Evolutionary conservation across 1,140 invertebrate species (phyloP), one percentile per base, ranked within the genome.

Genomic region (Temnothorax nylanderi): DNA sequence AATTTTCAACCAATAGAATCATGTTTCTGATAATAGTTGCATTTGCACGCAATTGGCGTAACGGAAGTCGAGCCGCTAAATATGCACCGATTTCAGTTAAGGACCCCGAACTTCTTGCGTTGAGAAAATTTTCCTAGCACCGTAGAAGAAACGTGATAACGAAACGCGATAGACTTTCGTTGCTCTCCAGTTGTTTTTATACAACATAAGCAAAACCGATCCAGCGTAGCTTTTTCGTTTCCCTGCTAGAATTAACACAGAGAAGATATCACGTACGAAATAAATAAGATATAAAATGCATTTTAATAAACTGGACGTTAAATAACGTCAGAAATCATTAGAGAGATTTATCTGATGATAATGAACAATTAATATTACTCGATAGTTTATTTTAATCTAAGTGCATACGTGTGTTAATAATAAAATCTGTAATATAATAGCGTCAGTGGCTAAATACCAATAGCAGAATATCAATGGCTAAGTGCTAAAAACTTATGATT

Each of bases 111-210:
- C 32, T 26, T 75, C n/a, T 60, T 32, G 8, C 26, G 18, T 47
- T 11, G 18, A 56, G 54, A 54, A 84, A 47, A 84, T 84, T 0
- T 84, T 72, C 2, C 2, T 6, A 58, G 37, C 21, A n/a, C 32
- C 21, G 2, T 41, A 13, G 1, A 26, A 60, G 37, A 54, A 74
- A 76, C n/a, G 44, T n/a, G 62, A 65, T 37, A 37, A 34, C 18
- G 18, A 74, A 60, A 60, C 41, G 4, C 16, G 18, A 62, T 82
- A 74, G 56, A 44, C 58, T 49, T 74, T 60, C 4, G 3, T 65
- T 54, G n/a, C 56, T 72, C 87, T 81, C 41, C 72, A 62, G 58
- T 90, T 92, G 88, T 92, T 89, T 92, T 91, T 90, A 87, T 88
- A 67, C 56, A 56, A 86, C 76, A 75, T 58, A 86, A 75, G 65